Conservation (phyloP, 2,797 vertebrate genomes). For the Dendrocincla tyrannina region DNA sequence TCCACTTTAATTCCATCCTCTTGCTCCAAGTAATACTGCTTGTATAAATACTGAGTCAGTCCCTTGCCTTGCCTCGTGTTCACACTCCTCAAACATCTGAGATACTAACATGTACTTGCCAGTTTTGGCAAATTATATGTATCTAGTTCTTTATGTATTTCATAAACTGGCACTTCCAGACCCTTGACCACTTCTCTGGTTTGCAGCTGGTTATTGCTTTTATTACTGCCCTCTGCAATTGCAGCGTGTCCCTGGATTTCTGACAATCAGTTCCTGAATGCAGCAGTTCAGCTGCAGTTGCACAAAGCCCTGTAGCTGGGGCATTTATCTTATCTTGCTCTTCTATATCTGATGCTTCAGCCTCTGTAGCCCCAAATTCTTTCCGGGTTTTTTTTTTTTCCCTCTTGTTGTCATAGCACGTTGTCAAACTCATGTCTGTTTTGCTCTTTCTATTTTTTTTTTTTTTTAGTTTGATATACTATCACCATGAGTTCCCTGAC, state of each 20-base stretch:
- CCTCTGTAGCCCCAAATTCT: conserved; percentile 68
- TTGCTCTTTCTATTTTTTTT: conserved; percentile 60
- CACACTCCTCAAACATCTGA: conserved; percentile 53
- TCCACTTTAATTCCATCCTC: conserved; percentile 57
- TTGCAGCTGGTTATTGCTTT: conserved; percentile 48
- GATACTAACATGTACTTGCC: conserved; percentile 47
- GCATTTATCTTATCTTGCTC: conserved; percentile 29
- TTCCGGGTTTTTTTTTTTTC: background rate
- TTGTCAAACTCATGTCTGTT: conserved; percentile 68
- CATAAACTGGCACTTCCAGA: conserved; percentile 11
- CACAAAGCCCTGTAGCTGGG: conserved; percentile 45
- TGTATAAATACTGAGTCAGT: conserved; percentile 69
- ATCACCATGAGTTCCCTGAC: conserved; percentile 62
- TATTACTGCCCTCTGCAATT: conserved; percentile 13
- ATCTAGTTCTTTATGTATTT: conserved; percentile 54
- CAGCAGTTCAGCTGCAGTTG: background rate
- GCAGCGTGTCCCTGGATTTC: conserved; percentile 4
- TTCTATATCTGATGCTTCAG: conserved; percentile 61
- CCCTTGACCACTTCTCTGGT: conserved; percentile 48
- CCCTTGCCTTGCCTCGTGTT: conserved; percentile 62
- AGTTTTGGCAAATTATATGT: conserved; percentile 63
- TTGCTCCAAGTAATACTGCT: conserved; percentile 62
- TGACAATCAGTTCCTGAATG: conserved; percentile 28
- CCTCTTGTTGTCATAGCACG: conserved; percentile 55
- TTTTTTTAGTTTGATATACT: conserved; percentile 54